Conservation (phyloP, 37 sponge, comb jelly and placozoan species). For the Theonella swinhoei region DNA sequence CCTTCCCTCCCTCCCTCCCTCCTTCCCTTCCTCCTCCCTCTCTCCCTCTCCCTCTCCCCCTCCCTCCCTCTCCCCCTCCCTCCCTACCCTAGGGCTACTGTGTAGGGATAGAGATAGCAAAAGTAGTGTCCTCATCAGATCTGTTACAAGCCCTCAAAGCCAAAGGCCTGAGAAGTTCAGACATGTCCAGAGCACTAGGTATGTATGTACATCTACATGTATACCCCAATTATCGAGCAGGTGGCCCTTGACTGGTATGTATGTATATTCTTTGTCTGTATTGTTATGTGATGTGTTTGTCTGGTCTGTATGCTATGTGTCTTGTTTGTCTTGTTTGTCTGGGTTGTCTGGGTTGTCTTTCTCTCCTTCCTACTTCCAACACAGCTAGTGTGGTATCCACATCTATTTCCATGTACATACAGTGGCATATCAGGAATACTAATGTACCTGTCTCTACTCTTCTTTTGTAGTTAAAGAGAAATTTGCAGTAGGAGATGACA, state of each 20-base stretch:
- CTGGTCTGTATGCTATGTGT: not conserved
- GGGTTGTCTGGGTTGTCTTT: too few relatives aligned
- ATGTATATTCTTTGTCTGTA: not conserved
- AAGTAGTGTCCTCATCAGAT: slow-evolving; percentile 39
- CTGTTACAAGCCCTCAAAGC: slow-evolving; percentile 49
- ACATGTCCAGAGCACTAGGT: slow-evolving; percentile 60
- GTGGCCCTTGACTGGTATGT: too few relatives aligned
- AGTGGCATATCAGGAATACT: not conserved
- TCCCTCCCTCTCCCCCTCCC: not conserved
- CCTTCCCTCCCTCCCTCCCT: not conserved
- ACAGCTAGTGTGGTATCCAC: too few relatives aligned
- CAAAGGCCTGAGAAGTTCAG: slow-evolving; percentile 54
- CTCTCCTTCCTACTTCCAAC: too few relatives aligned
- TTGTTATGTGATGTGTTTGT: not conserved
- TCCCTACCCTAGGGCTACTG: slow-evolving; percentile 38
- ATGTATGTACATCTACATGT: not conserved
- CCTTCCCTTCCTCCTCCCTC: not conserved
- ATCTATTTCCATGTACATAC: too few relatives aligned
- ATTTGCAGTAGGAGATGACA: slow-evolving; percentile 53
- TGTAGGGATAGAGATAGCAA: slow-evolving; percentile 47
- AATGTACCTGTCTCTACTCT: too few relatives aligned
- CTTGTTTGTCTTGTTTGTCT: too few relatives aligned
- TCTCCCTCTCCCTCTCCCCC: not conserved
- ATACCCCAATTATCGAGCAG: too few relatives aligned
- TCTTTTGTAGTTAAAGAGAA: slow-evolving; percentile 64